These are phyloP conservation scores for Charaxes varanes DNA, from an alignment of 1,140 invertebrate species.

Conservation along the genomic window DNA sequence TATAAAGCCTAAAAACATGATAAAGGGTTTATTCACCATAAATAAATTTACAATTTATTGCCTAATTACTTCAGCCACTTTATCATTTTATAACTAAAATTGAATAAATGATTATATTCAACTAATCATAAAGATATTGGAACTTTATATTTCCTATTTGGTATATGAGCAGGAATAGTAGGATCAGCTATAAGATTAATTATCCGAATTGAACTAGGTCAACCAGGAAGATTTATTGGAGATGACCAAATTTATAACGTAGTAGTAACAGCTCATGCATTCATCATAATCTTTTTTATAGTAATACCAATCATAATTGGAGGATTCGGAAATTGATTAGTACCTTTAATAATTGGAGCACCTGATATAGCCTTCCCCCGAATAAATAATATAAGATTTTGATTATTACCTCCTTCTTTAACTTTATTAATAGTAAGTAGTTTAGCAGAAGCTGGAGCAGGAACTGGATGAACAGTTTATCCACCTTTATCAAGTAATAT, in stretches of 20 bases:
- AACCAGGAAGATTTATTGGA: slow-evolving; percentile 75
- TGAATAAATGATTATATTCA: slow-evolving; percentile 73
- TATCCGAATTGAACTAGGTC: slow-evolving; percentile 75
- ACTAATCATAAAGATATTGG: slow-evolving; percentile 88
- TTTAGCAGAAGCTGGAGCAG: slow-evolving; percentile 77
- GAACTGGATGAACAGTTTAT: slow-evolving; percentile 75
- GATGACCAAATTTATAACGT: slow-evolving; percentile 84
- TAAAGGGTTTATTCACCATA: background rate
- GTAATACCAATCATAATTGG: slow-evolving; percentile 87
- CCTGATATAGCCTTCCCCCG: slow-evolving; percentile 19
- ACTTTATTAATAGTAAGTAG: slow-evolving; percentile 75
- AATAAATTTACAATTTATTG: background rate
- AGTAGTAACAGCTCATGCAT: slow-evolving; percentile 77
- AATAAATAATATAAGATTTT: slow-evolving; percentile 25
- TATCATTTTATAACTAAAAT: background rate
- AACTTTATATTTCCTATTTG: slow-evolving; percentile 83
- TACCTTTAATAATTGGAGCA: slow-evolving; percentile 80
- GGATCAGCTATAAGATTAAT: slow-evolving; percentile 53
- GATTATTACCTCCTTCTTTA: slow-evolving; percentile 67
- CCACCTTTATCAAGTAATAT: slow-evolving; percentile 48
- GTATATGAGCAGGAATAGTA: slow-evolving; percentile 73
- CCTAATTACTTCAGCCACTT: background rate
- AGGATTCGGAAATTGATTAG: slow-evolving; percentile 85
- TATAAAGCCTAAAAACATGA: background rate
- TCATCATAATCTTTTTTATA: slow-evolving; percentile 85